phyloP scores from a whole-genome alignment of 2,888 invertebrate genomes.

The Amaurobius ferox region DNA sequence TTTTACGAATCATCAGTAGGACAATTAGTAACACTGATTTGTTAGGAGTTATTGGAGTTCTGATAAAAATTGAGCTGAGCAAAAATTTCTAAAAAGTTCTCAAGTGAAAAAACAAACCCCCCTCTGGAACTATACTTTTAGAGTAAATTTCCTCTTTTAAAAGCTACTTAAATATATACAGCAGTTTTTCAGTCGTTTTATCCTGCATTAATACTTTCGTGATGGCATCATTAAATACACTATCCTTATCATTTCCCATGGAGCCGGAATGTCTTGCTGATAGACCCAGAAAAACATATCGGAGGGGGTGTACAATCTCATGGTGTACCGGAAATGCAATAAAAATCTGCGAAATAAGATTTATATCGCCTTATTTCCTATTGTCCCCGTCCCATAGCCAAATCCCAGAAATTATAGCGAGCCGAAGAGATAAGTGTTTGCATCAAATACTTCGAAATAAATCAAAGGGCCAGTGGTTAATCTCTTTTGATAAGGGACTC shows the following conservation, averaged over 20 bases:
- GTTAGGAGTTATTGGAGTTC: no score
- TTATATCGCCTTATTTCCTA: slow-evolving; percentile 61
- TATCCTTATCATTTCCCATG: not conserved
- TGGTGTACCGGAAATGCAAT: slow-evolving; percentile 46
- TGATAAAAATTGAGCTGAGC: no score
- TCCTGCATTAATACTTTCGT: not conserved
- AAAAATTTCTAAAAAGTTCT: no score
- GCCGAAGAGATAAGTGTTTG: slow-evolving; percentile 60
- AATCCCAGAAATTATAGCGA: slow-evolving; percentile 71
- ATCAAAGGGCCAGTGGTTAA: slow-evolving; percentile 61
- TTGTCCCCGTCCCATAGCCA: slow-evolving; percentile 57
- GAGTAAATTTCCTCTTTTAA: no score
- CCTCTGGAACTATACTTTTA: no score
- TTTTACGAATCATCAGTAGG: no score
- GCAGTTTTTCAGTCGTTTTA: not conserved
- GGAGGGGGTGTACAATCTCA: not conserved
- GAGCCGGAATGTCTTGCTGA: slow-evolving; percentile 18
- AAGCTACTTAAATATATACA: no score
- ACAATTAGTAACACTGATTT: no score
- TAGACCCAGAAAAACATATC: slow-evolving; percentile 4
- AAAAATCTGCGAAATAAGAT: slow-evolving; percentile 66
- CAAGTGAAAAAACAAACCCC: no score
- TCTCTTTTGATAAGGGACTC: slow-evolving; percentile 60
- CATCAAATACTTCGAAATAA: slow-evolving; percentile 68
- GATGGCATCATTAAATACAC: slow-evolving; percentile 7